Base-by-base conservation (phyloP, 2,888 invertebrate genomes). In the Hirtodrosophila trivittata region DNA sequence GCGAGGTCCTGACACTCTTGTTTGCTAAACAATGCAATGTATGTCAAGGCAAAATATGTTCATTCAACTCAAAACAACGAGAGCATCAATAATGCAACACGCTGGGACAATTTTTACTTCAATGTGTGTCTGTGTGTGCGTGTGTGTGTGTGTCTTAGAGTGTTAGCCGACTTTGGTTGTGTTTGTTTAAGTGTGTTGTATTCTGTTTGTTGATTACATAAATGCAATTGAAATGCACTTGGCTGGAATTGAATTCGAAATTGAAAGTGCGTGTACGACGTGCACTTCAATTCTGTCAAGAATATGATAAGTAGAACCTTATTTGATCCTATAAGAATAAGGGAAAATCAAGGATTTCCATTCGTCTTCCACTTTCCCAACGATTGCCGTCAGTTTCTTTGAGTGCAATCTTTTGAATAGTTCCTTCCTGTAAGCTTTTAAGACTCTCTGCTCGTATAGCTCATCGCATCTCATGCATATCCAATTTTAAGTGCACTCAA, bases 31-130 rank as follows among this genome's bases (percentile, higher is more conserved):
- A 80, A 80, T 65, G 84, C 81, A 80, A 80, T 80, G 80, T 80
- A 83, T 80, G 80, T 80, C 80, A 80, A 80, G 80, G 80, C 86
- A 62, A 86, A 86, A 80, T 80, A 80, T 80, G 80, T 80, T 80
- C 80, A 80, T 80, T 86, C 84, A 86, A 83, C 80, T 86, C 76
- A 65, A 75, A 83, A 68, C 68, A 68, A 77, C 64, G 55, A 55
- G 59, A 56, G 62, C 86, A 82, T 82, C 86, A 78, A 78, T 78
- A 78, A 85, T 85, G 66, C 83, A 81, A 63, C 58, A 59, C 66
- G 30, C 55, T 51, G 45, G 63, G 43, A 68, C 54, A 54, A 66
- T 62, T 66, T 68, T 51, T 65, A 39, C 39, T 9, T 32, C 47
- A 46, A 64, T 26, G 12, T 5, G 37, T 13, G 30, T 7, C 3